Conservation (phyloP, 2,888 invertebrate genomes). For the Aspidapion aeneum region DNA sequence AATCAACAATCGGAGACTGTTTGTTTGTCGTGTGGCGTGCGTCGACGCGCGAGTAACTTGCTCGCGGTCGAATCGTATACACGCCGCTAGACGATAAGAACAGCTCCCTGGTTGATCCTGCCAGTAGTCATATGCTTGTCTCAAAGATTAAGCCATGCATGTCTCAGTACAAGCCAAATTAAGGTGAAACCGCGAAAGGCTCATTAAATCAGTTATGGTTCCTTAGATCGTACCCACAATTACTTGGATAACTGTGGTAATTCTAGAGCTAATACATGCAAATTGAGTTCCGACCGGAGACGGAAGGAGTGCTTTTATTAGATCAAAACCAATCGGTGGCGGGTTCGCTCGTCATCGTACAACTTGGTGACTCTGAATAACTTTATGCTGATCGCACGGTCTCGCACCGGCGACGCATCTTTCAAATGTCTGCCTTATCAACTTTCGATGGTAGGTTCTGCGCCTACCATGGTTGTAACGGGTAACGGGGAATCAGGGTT, state of each 20-base stretch:
- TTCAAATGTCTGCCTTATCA: constrained; percentile 67
- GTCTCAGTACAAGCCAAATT: too few relatives aligned
- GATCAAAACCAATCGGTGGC: constrained; percentile 18
- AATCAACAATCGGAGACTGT: too few relatives aligned
- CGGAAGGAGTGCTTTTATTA: constrained; percentile 17
- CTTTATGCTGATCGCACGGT: constrained; percentile 46
- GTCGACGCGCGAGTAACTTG: too few relatives aligned
- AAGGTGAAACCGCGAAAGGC: too few relatives aligned
- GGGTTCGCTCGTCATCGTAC: constrained; percentile 40
- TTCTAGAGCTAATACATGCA: constrained; percentile 57
- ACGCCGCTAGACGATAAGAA: too few relatives aligned
- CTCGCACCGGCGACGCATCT: constrained; percentile 56
- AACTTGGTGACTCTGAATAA: constrained; percentile 51
- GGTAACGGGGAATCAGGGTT: constrained; percentile 73
- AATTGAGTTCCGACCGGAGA: constrained; percentile 43
- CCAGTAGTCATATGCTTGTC: too few relatives aligned
- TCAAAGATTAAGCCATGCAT: too few relatives aligned
- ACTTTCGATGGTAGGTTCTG: constrained; percentile 63
- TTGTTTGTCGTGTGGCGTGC: too few relatives aligned
- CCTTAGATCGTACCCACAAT: constrained; percentile 49
- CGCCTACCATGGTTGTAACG: constrained; percentile 66
- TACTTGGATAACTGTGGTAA: constrained; percentile 53
- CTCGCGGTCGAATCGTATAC: too few relatives aligned
- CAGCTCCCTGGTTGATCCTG: too few relatives aligned
- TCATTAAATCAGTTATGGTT: constrained; percentile 50